Evolutionary conservation across 2,113 vertebrate species (phyloP), one percentile per base, ranked within the genome.

Genomic region (Notothenia coriiceps): DNA sequence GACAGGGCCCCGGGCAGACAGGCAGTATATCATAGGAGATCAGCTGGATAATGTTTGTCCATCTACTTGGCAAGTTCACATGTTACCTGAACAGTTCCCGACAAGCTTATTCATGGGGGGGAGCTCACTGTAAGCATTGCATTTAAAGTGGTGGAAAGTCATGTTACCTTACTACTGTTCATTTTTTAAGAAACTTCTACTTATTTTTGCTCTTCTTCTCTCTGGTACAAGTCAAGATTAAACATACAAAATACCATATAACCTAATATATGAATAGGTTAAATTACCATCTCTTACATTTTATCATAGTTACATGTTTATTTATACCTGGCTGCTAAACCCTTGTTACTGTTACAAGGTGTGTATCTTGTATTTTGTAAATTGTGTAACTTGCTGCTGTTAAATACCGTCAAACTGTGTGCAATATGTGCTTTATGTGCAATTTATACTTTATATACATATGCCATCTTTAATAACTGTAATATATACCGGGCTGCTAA

Each of bases 21-120:
- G 46, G 15, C 29, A 15, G 17, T 22, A 52, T 29, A 64, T 72
- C 70, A 60, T 1, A 49, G 69, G 50, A 70, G 14, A 52, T 70
- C 56, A 70, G 59, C 63, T 56, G 29, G 40, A 57, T 70, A 54
- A 8, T 71, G 64, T 79, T 76, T 49, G 65, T 77, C 68, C 71
- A 71, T 62, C 43, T 43, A 71, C 25, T 75, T 46, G 55, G 0
- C 15, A 68, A 13, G 29, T 10, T 74, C 10, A 29, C 2, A 46
- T 33, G 57, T 66, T 56, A 29, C n/a, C 49, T 74, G 17, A 66
- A 43, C 43, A 3, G 57, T 63, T 74, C n/a, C 29, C 49, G 49
- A 22, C 29, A 22, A 15, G 14, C 4, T 43, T 15, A 46, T 49
- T 74, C 14, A 74, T 25, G 0, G 20, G 33, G 18, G 33, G 14